phyloP scores from a whole-genome alignment of 2,797 vertebrate species.

The Syngnathus acus region DNA sequence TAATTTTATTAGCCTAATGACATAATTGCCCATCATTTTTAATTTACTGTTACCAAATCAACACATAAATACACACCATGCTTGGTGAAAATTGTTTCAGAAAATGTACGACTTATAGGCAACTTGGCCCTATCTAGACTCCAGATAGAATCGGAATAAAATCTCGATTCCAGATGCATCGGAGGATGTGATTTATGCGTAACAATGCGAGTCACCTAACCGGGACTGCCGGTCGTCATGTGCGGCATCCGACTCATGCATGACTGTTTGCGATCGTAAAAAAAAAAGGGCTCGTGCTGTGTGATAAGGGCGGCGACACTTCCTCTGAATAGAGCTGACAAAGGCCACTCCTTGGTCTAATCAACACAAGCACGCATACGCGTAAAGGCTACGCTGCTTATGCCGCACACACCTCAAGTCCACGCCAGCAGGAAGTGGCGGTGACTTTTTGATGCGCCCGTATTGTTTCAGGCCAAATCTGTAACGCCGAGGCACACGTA shows the following conservation, averaged over 20 bases:
- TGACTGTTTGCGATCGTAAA: constrained; percentile 32
- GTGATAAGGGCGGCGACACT: constrained; percentile 54
- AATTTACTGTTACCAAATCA: no score
- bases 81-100: no score
- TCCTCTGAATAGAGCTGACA: constrained; percentile 58
- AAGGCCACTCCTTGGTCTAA: constrained; percentile 40
- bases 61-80: no score
- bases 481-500: background rate
- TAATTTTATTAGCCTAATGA: no score
- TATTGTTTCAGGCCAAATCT: background rate
- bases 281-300: constrained; percentile 45
- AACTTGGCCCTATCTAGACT: no score
- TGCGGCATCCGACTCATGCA: constrained; percentile 51
- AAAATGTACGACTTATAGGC: no score
- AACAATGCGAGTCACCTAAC: constrained; percentile 32
- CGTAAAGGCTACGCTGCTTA: constrained; percentile 15
- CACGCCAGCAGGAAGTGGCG: background rate
- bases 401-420: constrained; percentile 19
- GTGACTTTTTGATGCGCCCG: background rate
- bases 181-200: constrained; percentile 6
- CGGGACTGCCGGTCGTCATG: constrained; percentile 27
- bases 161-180: background rate
- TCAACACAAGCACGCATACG: constrained; percentile 34
- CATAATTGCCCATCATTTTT: no score
- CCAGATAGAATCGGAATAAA: no score